phyloP scores from a whole-genome alignment of 2,113 vertebrate species.

The Onychostoma macrolepis region DNA sequence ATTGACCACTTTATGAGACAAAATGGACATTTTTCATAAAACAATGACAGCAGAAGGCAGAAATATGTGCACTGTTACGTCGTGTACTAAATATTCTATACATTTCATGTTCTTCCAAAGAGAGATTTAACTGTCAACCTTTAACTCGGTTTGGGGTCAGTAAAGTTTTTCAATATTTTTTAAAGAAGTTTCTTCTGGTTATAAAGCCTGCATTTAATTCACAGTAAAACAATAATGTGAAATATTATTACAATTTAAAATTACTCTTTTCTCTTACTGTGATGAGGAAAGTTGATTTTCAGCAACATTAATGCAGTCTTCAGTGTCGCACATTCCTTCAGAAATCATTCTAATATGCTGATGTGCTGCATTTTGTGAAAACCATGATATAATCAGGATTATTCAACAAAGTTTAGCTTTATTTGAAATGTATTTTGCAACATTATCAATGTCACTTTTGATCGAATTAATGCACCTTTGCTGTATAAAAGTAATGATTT shows the following conservation, averaged over 20 bases:
- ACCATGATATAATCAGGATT: background rate
- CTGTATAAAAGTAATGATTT: too few relatives aligned
- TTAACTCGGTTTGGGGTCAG: background rate
- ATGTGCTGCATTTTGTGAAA: too few relatives aligned
- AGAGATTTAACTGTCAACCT: background rate
- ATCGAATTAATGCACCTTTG: too few relatives aligned
- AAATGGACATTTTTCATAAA: constrained; percentile 4
- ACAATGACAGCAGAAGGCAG: background rate
- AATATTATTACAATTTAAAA: background rate
- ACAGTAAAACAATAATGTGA: background rate
- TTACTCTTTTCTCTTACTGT: background rate
- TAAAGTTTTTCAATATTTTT: background rate
- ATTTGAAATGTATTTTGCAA: too few relatives aligned
- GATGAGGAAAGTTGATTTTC: background rate
- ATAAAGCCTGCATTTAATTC: background rate
- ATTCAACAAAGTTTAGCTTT: too few relatives aligned
- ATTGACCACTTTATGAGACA: constrained; percentile 38
- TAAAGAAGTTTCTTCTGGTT: background rate
- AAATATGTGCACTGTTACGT: background rate
- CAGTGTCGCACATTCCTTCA: background rate
- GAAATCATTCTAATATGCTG: too few relatives aligned
- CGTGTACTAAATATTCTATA: constrained; percentile 49
- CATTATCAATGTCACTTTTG: too few relatives aligned
- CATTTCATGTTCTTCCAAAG: constrained; percentile 57
- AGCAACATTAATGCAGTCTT: background rate